Evolutionary conservation across 2,113 vertebrate species (phyloP), one percentile per base, ranked within the genome.

Genomic region (Thryonomys swinderianus): DNA sequence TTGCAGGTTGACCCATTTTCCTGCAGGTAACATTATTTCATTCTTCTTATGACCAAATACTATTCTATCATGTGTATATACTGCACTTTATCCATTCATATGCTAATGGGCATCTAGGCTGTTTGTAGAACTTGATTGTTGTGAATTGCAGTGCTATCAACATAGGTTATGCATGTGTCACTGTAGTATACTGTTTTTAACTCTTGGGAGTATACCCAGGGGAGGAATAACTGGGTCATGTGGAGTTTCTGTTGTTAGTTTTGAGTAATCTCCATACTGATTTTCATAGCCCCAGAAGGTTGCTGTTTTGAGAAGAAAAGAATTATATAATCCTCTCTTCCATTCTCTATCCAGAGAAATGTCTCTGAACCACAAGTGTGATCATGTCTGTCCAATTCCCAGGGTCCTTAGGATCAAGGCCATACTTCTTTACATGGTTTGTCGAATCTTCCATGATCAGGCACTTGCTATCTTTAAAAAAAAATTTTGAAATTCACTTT

Each of bases 241-340:
- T 73, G 37, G 37, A 73, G 42, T 73, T 73, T 42, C 37, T 73
- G 12, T 42, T 69, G 32, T 69, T 73, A 42, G 10, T 73, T 73
- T 42, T 73, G 20, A 42, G 37, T 23, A 73, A 40, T 73, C 69
- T 42, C 69, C 37, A 42, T 74, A 45, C 7, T 74, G 71, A 74
- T 74, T 74, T 74, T 25, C 37, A 23, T 74, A 48, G 23, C 42
- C 48, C 92, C 81, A 92, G 34, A 30, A 82, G 34, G 59, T 87
- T 90, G 69, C 42, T 90, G 96, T 53, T 92, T 89, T 82, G 91
- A 91, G 82, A 95, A 96, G 88, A 90, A 92, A 80, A 5, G 42
- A 45, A 62, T 42, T 51, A 95, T 92, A 74, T 78, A 93, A 81
- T 91, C 40, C 42, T 95, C 45, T 88, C 53, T 32, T 93, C 34